Evolutionary conservation across 2,888 invertebrate genomes (phyloP), one percentile per base, ranked within the genome.

Genomic region (Sepioteuthis lessoniana): DNA sequence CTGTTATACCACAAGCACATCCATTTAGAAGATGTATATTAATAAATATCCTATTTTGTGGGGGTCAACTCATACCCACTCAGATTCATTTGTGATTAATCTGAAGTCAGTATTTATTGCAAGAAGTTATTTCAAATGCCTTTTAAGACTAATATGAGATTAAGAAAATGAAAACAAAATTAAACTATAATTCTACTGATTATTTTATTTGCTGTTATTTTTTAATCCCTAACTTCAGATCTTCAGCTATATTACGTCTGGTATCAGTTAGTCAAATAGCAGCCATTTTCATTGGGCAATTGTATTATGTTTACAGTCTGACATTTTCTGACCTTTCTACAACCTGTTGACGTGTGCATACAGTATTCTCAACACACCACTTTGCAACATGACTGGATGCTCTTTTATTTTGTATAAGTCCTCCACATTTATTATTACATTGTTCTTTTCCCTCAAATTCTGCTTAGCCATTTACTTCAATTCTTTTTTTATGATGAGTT

Each of bases 241-340:
- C 31, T 76, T 13, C 55, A 5, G 13, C n/a, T n/a, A n/a, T n/a
- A 19, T 35, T 76, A 3, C n/a, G 76, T 76, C 76, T 76, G 76
- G 16, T 76, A 76, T 76, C n/a, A 35, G 10, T 76, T 76, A n/a
- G 76, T n/a, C 16, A 76, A 76, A 76, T 76, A n/a, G 76, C n/a
- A 2, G 13, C n/a, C 16, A 19, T 76, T 76, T n/a, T 76, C 19
- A 76, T 35, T 76, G n/a, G 35, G n/a, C 76, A 76, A 76, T 76
- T 76, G 25, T 76, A 2, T 76, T 35, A n/a, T 76, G 76, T 76
- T 76, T 76, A 76, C n/a, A 16, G 16, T 35, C n/a, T 76, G n/a
- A 76, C 76, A 76, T 76, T 76, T 76, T 76, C n/a, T 76, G 76
- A 76, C 76, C 76, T 76, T 76, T 76, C n/a, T 35, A 76, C 76